Evolutionary conservation across 2,888 invertebrate species (phyloP), one percentile per base, ranked within the genome.

Genomic region (Melieria picta): DNA sequence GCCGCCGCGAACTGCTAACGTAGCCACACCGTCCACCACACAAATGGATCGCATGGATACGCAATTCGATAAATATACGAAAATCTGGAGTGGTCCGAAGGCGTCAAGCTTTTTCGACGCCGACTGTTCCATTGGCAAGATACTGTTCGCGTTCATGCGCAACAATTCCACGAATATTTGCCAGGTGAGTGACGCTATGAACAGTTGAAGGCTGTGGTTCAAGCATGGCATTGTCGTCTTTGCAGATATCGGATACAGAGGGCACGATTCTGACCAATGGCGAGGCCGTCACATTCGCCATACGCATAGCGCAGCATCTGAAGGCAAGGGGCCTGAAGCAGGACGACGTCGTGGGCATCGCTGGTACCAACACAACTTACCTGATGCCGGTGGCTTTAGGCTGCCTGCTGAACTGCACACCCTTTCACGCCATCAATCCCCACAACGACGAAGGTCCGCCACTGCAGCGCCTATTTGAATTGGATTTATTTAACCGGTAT

Each of bases 221-320:
- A 42, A 16, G 43, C 10, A 11, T 61, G 43, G 11, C 42, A 43
- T 43, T 60, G n/a, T 10, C 4, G 7, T 10, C 4, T 57, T 10
- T 9, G 0, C 30, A 86, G 86, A 83, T 85, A 45, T 84, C 81
- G 9, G 85, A 82, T 60, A 80, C 81, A 9, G 84, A 82, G 61
- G 84, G 83, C 46, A 81, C 81, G 0, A 77, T 79, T 1, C 62
- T 85, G 9, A 85, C 82, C 6, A 83, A 84, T 74, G 78, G 79
- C 48, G 82, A 86, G 60, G 83, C 84, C 46, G 76, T 82, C 7
- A 79, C 79, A 10, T 79, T 83, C 71, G 84, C 77, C 72, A 81
- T 85, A 67, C 84, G 85, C n/a, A 80, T 85, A 55, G 85, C 85
- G 9, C 85, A 84, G 73, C 79, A 85, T 16, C 76, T 85, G 7